Evolutionary conservation across 2,797 vertebrate species (phyloP).

Genomic region (Hemibagrus guttatus): DNA sequence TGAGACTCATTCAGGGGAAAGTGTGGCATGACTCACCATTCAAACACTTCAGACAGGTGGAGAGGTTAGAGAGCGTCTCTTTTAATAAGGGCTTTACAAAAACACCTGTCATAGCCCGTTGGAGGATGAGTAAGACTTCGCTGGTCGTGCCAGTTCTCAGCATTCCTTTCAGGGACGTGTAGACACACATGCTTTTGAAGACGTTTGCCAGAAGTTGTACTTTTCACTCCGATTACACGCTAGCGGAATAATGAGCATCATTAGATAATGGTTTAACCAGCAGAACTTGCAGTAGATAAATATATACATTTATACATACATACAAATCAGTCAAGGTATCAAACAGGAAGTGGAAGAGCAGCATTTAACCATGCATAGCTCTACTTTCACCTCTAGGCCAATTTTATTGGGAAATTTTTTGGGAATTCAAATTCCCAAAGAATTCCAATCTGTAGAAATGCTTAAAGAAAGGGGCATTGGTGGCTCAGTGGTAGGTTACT

Average conservation of each 20-base stretch:
- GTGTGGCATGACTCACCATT: conserved; percentile 62
- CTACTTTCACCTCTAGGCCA: neutral
- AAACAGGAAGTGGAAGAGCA: neutral
- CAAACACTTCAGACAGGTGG: conserved; percentile 63
- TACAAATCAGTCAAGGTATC: neutral
- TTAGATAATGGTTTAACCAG: neutral
- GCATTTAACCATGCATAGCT: neutral
- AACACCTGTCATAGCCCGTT: conserved; percentile 46
- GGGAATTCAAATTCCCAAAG: too few species aligned
- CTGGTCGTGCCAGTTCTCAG: conserved; percentile 27
- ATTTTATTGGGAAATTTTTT: neutral
- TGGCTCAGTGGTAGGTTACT: too few species aligned
- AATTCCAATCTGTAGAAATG: neutral
- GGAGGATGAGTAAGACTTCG: conserved; percentile 40
- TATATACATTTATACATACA: neutral
- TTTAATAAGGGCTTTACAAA: conserved; percentile 53
- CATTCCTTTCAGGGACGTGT: conserved; percentile 30
- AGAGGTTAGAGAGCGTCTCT: conserved; percentile 54
- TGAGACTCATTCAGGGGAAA: conserved; percentile 54
- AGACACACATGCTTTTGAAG: neutral
- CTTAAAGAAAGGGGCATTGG: too few species aligned
- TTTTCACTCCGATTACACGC: neutral
- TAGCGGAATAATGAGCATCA: neutral
- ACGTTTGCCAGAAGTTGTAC: neutral
- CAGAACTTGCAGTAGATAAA: neutral